Percentiles rank a stretch among this genome's conserved stretches.
Evolutionary conservation across 2,797 vertebrate species (phyloP).

Genomic region (Falco rusticolus): DNA sequence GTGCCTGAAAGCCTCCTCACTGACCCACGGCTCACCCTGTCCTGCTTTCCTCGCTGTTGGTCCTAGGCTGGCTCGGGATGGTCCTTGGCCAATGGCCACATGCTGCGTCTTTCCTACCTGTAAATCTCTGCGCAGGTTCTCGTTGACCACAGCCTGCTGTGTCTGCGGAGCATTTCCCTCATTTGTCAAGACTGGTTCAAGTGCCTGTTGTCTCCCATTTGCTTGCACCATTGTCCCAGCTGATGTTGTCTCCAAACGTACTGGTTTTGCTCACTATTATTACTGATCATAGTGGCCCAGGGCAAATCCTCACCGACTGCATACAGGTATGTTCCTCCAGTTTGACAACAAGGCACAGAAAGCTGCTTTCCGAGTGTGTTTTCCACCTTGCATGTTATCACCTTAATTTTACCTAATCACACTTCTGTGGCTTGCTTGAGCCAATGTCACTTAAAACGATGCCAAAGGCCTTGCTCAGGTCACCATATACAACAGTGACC

Average conservation of each 20-base stretch:
- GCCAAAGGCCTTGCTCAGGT: neutral
- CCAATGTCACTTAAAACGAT: neutral
- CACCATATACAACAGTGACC: rapidly evolving
- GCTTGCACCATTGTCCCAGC: neutral
- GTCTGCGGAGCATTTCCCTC: neutral
- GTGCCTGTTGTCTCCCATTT: rapidly evolving
- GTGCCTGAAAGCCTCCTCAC: neutral
- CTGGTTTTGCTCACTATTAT: neutral
- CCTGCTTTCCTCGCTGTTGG: neutral
- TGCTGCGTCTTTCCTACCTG: neutral
- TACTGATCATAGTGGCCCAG: rapidly evolving
- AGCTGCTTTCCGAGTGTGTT: neutral
- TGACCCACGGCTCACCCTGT: rapidly evolving
- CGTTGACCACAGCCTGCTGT: neutral
- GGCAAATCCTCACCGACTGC: neutral
- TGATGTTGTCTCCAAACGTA: neutral
- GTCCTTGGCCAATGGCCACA: rapidly evolving
- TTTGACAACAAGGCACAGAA: neutral
- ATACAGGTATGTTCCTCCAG: neutral
- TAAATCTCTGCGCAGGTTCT: neutral
- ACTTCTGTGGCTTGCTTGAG: neutral
- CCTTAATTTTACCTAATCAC: neutral
- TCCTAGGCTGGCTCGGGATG: neutral
- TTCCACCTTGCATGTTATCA: rapidly evolving
- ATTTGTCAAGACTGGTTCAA: neutral